These are phyloP conservation scores for Cynocephalus volans DNA, from an alignment of 2,113 vertebrate genomes.

Conservation along the genomic window DNA sequence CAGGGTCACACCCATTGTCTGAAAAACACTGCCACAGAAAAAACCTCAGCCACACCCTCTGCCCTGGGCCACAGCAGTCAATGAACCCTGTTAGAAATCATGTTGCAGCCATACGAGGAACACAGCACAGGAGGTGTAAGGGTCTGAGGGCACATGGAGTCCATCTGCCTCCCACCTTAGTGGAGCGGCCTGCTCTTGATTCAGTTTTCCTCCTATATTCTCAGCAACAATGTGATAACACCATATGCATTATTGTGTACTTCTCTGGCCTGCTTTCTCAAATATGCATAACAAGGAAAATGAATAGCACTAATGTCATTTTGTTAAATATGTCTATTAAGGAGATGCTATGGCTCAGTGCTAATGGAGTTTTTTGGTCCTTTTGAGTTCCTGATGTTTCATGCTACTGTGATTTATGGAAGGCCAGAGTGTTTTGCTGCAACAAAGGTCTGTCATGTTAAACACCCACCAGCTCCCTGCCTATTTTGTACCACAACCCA, in stretches of 20 bases:
- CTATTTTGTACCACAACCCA: constrained; percentile 24
- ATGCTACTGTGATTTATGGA: constrained; percentile 75
- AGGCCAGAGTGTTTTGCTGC: constrained; percentile 28
- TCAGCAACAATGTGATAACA: constrained; percentile 1
- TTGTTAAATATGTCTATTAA: constrained; percentile 78
- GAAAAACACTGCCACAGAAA: background rate
- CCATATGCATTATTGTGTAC: constrained; percentile 42
- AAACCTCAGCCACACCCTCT: background rate
- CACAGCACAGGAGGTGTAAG: background rate
- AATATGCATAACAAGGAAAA: constrained; percentile 72
- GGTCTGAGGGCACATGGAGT: background rate
- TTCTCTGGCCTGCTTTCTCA: constrained; percentile 58
- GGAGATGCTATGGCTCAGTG: constrained; percentile 68
- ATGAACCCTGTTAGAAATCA: background rate
- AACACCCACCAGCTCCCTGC: constrained; percentile 56
- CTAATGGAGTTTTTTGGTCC: constrained; percentile 68
- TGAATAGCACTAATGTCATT: constrained; percentile 63
- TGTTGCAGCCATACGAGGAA: background rate
- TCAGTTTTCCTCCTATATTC: background rate
- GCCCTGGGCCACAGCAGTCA: background rate
- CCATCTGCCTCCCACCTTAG: background rate
- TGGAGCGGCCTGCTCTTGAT: background rate
- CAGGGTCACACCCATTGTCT: background rate
- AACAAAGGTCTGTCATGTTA: constrained; percentile 74
- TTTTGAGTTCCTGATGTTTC: constrained; percentile 61